A percentile compares a stretch with the other conserved stretches of the same genome.
phyloP scores from a whole-genome alignment of 1,140 invertebrate genomes.

The Papilio aristodemus region DNA sequence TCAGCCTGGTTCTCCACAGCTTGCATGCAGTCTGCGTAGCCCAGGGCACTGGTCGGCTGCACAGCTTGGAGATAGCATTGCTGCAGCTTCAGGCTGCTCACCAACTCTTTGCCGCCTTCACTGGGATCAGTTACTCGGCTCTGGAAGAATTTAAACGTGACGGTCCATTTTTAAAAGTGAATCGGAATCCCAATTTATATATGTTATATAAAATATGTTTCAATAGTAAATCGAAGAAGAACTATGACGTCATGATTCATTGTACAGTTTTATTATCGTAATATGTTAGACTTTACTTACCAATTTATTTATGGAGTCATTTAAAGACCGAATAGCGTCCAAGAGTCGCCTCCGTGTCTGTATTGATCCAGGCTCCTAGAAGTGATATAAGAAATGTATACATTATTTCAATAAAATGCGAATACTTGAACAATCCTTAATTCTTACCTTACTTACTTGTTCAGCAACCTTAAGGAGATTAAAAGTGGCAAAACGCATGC shows the following conservation, averaged over 20 bases:
- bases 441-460: conserved; percentile 47
- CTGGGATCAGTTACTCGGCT: neutral
- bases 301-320: conserved; percentile 59
- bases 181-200: too few species aligned
- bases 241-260: too few species aligned
- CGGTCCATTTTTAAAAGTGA: neutral
- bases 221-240: too few species aligned
- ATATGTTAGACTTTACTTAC: conserved; percentile 51
- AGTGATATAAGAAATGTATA: conserved; percentile 21
- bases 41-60: conserved; percentile 40
- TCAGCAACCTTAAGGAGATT: conserved; percentile 55
- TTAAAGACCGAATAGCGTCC: conserved; percentile 54
- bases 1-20: conserved; percentile 50
- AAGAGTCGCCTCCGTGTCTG: conserved; percentile 45
- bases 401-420: too few species aligned
- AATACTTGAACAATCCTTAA: too few species aligned
- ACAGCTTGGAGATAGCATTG: conserved; percentile 37
- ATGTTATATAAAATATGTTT: too few species aligned
- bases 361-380: conserved; percentile 46
- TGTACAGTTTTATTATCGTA: too few species aligned
- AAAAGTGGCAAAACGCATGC: conserved; percentile 54
- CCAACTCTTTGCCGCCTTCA: conserved; percentile 42
- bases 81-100: conserved; percentile 46
- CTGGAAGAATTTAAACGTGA: neutral
- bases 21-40: conserved; percentile 46